Evolutionary conservation across 2,113 vertebrate species (phyloP).

Genomic region (Lipotes vexillifer): DNA sequence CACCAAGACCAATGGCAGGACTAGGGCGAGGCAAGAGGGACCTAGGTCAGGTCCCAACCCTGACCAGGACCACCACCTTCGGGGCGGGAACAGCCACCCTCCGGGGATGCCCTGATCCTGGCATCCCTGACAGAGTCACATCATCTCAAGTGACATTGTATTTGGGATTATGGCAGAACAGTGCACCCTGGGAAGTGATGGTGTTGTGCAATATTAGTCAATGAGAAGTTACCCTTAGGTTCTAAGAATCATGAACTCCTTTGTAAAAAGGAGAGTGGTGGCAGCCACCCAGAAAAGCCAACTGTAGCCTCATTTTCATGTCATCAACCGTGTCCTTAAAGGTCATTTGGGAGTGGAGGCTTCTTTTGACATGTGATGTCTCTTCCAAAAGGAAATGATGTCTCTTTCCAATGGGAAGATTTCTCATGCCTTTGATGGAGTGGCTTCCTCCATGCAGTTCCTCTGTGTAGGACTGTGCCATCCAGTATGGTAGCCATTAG

Average conservation of each 20-base stretch:
- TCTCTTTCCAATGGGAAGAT: neutral
- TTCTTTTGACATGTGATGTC: neutral
- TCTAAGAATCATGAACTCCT: neutral
- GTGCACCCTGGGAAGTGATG: neutral
- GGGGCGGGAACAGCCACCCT: neutral
- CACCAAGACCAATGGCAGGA: neutral
- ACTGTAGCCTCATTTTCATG: neutral
- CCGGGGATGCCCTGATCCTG: neutral
- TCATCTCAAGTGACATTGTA: neutral
- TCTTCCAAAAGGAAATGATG: neutral
- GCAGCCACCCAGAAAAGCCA: neutral
- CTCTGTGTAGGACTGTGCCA: neutral
- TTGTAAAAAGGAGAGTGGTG: neutral
- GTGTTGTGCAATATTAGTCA: neutral
- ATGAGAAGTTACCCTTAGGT: neutral
- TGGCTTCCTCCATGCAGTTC: neutral
- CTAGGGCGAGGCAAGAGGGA: neutral
- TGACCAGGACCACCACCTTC: neutral
- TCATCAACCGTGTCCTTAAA: neutral
- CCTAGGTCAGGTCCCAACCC: neutral
- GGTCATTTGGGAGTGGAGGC: neutral
- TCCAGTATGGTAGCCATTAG: neutral
- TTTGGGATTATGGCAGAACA: neutral
- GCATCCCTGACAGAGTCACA: neutral
- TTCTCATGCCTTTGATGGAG: neutral